Base-by-base conservation (phyloP, 1,140 invertebrate genomes). In the Arion vulgaris region DNA sequence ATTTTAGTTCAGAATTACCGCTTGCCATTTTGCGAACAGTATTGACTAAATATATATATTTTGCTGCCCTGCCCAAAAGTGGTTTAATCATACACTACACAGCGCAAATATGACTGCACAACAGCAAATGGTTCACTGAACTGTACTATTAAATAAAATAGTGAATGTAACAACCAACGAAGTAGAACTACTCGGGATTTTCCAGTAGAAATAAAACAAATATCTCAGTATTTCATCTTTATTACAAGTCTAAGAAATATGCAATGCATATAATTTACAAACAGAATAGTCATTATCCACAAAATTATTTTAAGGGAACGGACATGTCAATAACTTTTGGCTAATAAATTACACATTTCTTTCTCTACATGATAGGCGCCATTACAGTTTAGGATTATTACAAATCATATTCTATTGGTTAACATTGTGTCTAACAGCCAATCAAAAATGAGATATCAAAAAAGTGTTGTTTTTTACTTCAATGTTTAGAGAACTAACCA, bases 1-100 rank as follows among this genome's bases (percentile, higher is more conserved):
- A 79, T 28, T 79, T 26, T 68, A 79, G 57, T 17, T 79, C 76
- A n/a, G 76, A 79, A 66, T 79, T 79, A 1, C 76, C 57, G 41
- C 19, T 39, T 2, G 76, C 13, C 76, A 79, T 79, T 62, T 39
- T 79, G 15, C 51, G 9, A 13, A 73, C n/a, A 38, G 38, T 2
- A 39, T 38, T n/a, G 28, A 49, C 1, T 73, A 41, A 41, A 39
- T 49, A 7, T 41, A 34, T 32, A 5, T 7, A 39, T 23, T n/a
- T 41, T 5, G 53, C 4, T 57, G 53, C 53, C 19, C 26, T 57
- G 71, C 7, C 9, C 1, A 41, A 23, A 39, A 39, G 26, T 34
- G 68, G 26, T 36, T 39, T 71, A 9, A 71, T 9, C 68, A 71
- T 71, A 71, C 32, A 71, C 68, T 34, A 71, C 4, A 39, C 5